Percentiles rank a stretch among this genome's conserved stretches.
These are phyloP conservation scores for Lycodopsis pacificus DNA, from an alignment of 2,797 vertebrate genomes.

Conservation along the genomic window DNA sequence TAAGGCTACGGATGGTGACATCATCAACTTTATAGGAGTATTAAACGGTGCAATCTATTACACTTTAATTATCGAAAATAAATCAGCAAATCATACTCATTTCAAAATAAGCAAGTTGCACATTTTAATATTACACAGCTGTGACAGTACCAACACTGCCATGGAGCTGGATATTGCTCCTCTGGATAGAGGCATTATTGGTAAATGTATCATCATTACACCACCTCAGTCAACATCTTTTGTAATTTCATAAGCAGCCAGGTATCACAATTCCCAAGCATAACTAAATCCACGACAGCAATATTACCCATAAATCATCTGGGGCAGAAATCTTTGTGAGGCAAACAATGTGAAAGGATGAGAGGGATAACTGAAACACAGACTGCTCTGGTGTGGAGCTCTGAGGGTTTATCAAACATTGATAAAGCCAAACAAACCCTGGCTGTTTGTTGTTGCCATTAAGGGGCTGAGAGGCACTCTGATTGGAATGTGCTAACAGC, in stretches of 20 bases:
- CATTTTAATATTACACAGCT: slow-evolving; percentile 42
- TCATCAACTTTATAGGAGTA: slow-evolving; percentile 13
- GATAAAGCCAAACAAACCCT: slow-evolving; percentile 88
- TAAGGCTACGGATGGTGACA: not conserved
- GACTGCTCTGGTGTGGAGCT: slow-evolving; percentile 79
- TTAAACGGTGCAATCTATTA: slow-evolving; percentile 13
- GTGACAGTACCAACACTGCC: slow-evolving; percentile 4
- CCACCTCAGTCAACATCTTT: slow-evolving; percentile 60
- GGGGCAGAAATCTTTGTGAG: slow-evolving; percentile 50
- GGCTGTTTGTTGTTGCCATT: slow-evolving; percentile 87
- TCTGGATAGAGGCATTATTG: slow-evolving; percentile 62
- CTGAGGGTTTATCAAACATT: slow-evolving; percentile 89
- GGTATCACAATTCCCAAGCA: slow-evolving; percentile 61
- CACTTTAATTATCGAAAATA: slow-evolving; percentile 30
- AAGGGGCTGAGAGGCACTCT: slow-evolving; percentile 79
- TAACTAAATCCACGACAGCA: slow-evolving; percentile 57
- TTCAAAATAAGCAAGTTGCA: slow-evolving; percentile 31
- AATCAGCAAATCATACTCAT: slow-evolving; percentile 21
- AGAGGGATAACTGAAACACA: slow-evolving; percentile 75
- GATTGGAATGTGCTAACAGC: slow-evolving; percentile 32
- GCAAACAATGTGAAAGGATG: slow-evolving; percentile 68
- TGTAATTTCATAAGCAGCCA: slow-evolving; percentile 63
- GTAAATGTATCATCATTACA: slow-evolving; percentile 72
- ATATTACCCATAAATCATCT: slow-evolving; percentile 74
- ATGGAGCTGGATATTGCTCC: slow-evolving; percentile 47